A percentile compares a stretch with the other conserved stretches of the same genome.
Evolutionary conservation across 2,797 vertebrate species (phyloP).

Genomic region (Propithecus perrieri): DNA sequence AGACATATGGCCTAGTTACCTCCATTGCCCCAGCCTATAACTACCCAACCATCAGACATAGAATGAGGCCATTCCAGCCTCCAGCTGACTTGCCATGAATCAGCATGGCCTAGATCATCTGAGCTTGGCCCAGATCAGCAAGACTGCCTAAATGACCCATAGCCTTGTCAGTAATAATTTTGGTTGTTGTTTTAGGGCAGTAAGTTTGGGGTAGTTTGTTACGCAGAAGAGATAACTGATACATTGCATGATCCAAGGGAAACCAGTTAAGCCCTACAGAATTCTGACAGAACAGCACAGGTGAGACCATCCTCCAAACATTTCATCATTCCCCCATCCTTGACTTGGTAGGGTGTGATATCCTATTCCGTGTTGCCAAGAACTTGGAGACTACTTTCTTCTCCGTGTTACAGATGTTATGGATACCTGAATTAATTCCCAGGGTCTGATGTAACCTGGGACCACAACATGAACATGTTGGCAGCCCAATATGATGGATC

Average conservation of each 20-base stretch:
- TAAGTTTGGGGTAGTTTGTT: not conserved
- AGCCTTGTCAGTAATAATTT: not conserved
- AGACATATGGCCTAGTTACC: not conserved
- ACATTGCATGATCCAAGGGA: not conserved
- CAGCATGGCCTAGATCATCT: not conserved
- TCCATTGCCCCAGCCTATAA: not conserved
- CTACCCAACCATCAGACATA: not conserved
- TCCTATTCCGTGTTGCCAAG: not conserved
- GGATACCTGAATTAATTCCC: not conserved
- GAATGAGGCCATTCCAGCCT: not conserved
- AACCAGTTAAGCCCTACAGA: not conserved
- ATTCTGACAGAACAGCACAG: not conserved
- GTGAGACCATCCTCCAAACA: not conserved
- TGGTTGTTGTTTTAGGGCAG: not conserved
- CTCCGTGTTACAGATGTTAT: not conserved
- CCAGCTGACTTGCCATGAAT: not conserved
- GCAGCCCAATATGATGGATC: not conserved
- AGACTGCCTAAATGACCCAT: not conserved
- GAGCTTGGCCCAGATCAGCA: not conserved
- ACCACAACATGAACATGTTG: not conserved
- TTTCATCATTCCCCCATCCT: not conserved
- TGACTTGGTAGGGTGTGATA: not conserved
- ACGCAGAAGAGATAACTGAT: not conserved
- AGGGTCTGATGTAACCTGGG: not conserved
- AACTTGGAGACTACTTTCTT: not conserved